Base-by-base conservation (phyloP, 2,113 vertebrate species). In the Calidris pugnax region DNA sequence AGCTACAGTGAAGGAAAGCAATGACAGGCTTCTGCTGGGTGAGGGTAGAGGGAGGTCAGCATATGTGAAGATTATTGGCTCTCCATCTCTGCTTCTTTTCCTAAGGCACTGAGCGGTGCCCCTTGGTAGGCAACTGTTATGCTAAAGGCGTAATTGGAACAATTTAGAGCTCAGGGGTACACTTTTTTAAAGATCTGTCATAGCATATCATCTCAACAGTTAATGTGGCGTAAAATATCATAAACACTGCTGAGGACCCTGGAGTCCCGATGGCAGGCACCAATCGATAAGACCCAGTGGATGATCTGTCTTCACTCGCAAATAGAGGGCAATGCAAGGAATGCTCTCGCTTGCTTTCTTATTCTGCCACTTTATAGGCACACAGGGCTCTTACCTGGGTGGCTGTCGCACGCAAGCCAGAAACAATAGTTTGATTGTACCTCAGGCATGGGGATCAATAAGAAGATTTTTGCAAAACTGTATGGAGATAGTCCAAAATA, bases 201-300 rank as follows among this genome's bases (percentile, higher is more conserved):
- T 74, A 95, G 95, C 89, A 39, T 94, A 91, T 95, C 89, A 90
- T 94, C 93, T 92, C 91, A 63, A 41, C 68, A 73, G 97, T 74
- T 97, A 97, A 97, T 94, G 94, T 93, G 89, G 90, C 41, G 63
- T 92, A 95, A 96, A 96, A 97, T 93, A 96, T 94, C 96, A 90
- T 71, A 87, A 91, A 95, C 95, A 71, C 94, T 74, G 80, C 94
- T 68, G 94, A 77, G 81, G 93, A 82, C 93, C 83, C 82, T 91
- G 37, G 92, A 86, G 85, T 85, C 71, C 73, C 15, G 18, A 14
- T 50, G 59, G 87, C 73, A 37, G 17, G 11, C 56, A 56, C 75
- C 39, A 56, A 94, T 96, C 95, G 20, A 92, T 91, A 43, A 51
- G 45, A 39, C 76, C 43, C 28, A 13, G 47, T 56, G 37, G 86